A percentile compares a stretch with the other conserved stretches of the same genome.
These are phyloP conservation scores for Nipponacmea schrenckii DNA, from an alignment of 2,888 invertebrate species.

Conservation along the genomic window DNA sequence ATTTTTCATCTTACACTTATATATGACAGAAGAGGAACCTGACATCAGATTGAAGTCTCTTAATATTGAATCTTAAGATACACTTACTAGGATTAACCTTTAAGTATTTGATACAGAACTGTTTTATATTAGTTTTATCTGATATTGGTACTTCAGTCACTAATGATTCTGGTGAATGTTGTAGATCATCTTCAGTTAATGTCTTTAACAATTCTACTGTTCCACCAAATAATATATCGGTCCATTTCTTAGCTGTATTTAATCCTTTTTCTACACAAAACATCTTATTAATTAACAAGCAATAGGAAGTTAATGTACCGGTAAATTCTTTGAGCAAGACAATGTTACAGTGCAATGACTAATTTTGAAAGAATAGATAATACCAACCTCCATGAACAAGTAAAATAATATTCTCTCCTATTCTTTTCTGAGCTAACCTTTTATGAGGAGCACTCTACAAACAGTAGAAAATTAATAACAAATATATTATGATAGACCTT, in stretches of 20 bases:
- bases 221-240: slow-evolving; percentile 59
- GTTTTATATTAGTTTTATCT: slow-evolving; percentile 82
- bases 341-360: too few relatives aligned
- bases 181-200: slow-evolving; percentile 77
- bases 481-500: not conserved
- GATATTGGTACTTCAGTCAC: slow-evolving; percentile 77
- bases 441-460: slow-evolving; percentile 77
- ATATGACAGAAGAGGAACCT: not conserved
- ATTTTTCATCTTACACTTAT: too few relatives aligned
- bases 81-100: too few relatives aligned
- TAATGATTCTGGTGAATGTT: slow-evolving; percentile 70
- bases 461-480: slow-evolving; percentile 18
- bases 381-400: slow-evolving; percentile 84
- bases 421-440: slow-evolving; percentile 81
- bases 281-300: slow-evolving; percentile 17
- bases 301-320: not conserved
- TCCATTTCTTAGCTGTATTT: slow-evolving; percentile 66
- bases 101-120: slow-evolving; percentile 77
- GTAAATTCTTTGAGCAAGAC: too few relatives aligned
- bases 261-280: slow-evolving; percentile 78
- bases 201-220: slow-evolving; percentile 72
- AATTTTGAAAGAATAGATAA: too few relatives aligned
- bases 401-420: slow-evolving; percentile 87
- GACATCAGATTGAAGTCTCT: too few relatives aligned
- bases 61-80: too few relatives aligned